Conservation (phyloP, 2,113 vertebrate species). For the Sceloporus undulatus region DNA sequence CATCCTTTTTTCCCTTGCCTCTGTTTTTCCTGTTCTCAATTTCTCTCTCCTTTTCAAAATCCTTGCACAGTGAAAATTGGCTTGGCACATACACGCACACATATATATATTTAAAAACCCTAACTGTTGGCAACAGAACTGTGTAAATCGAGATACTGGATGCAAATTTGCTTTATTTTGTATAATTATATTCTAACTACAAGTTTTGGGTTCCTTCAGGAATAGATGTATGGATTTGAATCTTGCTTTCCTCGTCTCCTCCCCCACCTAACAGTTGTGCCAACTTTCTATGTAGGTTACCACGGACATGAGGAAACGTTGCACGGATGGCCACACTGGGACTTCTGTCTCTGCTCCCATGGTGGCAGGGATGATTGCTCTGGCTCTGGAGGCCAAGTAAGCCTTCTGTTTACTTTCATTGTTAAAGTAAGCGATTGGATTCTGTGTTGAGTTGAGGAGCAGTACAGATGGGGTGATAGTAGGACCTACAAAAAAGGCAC, state of each 20-base stretch:
- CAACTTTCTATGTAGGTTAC: conserved; percentile 74
- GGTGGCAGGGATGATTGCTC: conserved; percentile 82
- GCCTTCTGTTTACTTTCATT: conserved; percentile 37
- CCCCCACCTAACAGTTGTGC: not conserved
- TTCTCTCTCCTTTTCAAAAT: not conserved
- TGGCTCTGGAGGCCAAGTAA: conserved; percentile 86
- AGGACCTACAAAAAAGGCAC: not conserved
- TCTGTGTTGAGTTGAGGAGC: not conserved
- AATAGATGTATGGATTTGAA: not conserved
- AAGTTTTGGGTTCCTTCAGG: not conserved
- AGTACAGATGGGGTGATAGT: too few relatives aligned
- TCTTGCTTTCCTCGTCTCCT: not conserved
- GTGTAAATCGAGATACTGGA: not conserved
- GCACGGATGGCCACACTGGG: conserved; percentile 82
- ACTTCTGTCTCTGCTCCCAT: conserved; percentile 85
- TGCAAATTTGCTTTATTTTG: not conserved
- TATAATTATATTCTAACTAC: not conserved
- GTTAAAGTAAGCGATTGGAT: not conserved
- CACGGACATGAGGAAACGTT: conserved; percentile 81
- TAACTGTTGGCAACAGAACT: not conserved
- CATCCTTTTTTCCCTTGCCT: too few relatives aligned
- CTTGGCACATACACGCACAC: not conserved
- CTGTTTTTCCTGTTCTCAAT: not conserved
- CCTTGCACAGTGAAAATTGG: not conserved
- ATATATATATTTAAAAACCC: not conserved